A percentile compares a stretch with the other conserved stretches of the same genome.
phyloP scores from a whole-genome alignment of 2,888 invertebrate genomes.

The Leptinotarsa tumamoca region DNA sequence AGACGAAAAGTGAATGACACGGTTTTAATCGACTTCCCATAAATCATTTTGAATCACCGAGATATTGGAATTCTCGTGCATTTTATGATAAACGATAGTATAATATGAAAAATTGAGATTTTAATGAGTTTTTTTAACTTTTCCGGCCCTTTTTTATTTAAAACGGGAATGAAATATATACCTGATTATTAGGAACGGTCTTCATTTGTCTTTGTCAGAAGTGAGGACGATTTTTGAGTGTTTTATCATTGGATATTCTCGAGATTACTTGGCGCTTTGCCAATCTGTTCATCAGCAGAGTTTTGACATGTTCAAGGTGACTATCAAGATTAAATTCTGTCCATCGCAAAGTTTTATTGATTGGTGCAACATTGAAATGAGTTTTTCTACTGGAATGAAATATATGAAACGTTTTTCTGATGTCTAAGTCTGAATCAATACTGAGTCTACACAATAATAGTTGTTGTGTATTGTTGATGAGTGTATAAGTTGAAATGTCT shows the following conservation, averaged over 20 bases:
- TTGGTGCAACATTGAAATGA: too few species aligned
- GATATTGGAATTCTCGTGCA: slow-evolving; percentile 63
- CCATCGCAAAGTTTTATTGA: too few species aligned
- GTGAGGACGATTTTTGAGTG: slow-evolving; percentile 1
- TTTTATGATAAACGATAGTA: slow-evolving; percentile 62
- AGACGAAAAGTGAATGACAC: slow-evolving; percentile 52
- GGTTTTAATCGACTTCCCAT: slow-evolving; percentile 58
- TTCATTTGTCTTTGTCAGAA: slow-evolving; percentile 25
- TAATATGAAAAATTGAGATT: slow-evolving; percentile 64
- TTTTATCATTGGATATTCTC: not conserved
- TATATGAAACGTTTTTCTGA: too few species aligned
- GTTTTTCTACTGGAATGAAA: too few species aligned
- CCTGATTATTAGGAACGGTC: slow-evolving; percentile 11
- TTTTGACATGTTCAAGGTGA: not conserved
- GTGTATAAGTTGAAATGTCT: too few species aligned
- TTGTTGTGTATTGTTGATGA: too few species aligned
- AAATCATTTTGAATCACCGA: slow-evolving; percentile 61
- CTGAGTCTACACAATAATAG: too few species aligned
- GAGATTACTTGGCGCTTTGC: not conserved
- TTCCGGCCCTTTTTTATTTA: slow-evolving; percentile 17
- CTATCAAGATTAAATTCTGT: not conserved
- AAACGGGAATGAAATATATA: slow-evolving; percentile 20
- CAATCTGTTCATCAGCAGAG: not conserved
- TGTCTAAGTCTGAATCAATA: too few species aligned
- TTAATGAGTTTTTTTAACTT: slow-evolving; percentile 61